phyloP scores from a whole-genome alignment of 2,888 invertebrate genomes.

The Theretra japonica region DNA sequence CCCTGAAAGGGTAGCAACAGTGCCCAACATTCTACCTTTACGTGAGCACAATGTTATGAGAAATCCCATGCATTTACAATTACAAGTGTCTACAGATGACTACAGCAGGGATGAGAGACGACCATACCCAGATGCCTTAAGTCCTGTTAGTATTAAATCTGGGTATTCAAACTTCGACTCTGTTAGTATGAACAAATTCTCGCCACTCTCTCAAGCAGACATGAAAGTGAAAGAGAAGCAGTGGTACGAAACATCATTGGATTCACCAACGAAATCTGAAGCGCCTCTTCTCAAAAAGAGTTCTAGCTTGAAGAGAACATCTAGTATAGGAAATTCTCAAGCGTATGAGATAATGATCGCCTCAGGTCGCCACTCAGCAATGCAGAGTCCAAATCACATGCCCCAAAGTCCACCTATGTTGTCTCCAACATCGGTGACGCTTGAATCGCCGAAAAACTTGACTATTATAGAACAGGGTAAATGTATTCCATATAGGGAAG shows the following conservation, averaged over 20 bases:
- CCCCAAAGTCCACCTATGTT: slow-evolving; percentile 70
- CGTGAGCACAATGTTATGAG: slow-evolving; percentile 71
- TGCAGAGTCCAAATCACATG: slow-evolving; percentile 73
- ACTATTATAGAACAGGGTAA: slow-evolving; percentile 95
- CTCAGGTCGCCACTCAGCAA: slow-evolving; percentile 74
- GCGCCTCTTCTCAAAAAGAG: slow-evolving; percentile 70
- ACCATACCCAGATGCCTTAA: slow-evolving; percentile 67
- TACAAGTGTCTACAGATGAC: slow-evolving; percentile 79
- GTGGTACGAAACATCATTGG: slow-evolving; percentile 89
- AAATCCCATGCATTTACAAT: slow-evolving; percentile 71
- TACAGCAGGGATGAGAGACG: slow-evolving; percentile 65
- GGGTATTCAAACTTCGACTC: slow-evolving; percentile 77
- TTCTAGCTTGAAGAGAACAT: slow-evolving; percentile 80
- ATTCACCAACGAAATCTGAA: slow-evolving; percentile 80
- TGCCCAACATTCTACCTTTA: slow-evolving; percentile 74
- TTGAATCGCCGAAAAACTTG: slow-evolving; percentile 92
- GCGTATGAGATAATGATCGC: slow-evolving; percentile 77
- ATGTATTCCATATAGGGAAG: slow-evolving; percentile 96
- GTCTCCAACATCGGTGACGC: slow-evolving; percentile 82
- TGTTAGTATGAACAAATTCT: slow-evolving; percentile 74
- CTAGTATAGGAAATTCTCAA: slow-evolving; percentile 83
- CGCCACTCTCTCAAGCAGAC: slow-evolving; percentile 73
- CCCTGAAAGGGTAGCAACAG: slow-evolving; percentile 64
- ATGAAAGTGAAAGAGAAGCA: slow-evolving; percentile 85
- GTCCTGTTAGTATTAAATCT: slow-evolving; percentile 76